These are phyloP conservation scores for Bombus picipes DNA, from an alignment of 1,140 invertebrate species.

Conservation along the genomic window DNA sequence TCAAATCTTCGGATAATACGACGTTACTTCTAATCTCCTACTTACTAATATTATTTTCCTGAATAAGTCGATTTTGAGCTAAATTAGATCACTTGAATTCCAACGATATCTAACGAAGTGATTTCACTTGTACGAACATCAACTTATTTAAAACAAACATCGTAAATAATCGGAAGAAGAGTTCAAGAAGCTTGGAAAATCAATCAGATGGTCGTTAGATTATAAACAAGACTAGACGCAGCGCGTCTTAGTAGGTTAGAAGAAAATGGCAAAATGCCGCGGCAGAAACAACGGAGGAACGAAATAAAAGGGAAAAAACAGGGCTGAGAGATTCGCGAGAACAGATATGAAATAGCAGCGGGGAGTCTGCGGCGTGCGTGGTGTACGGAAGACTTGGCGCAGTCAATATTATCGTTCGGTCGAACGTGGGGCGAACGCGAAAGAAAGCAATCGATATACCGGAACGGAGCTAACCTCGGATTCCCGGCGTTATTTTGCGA, in stretches of 20 bases:
- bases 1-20: too few species aligned
- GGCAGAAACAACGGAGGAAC: constrained; percentile 1
- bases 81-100: too few species aligned
- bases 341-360: constrained; percentile 58
- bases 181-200: background rate
- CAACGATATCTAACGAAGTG: too few species aligned
- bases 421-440: constrained; percentile 51
- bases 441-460: constrained; percentile 56
- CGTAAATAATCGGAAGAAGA: background rate
- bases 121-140: too few species aligned
- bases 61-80: too few species aligned
- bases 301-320: background rate
- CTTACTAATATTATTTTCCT: too few species aligned
- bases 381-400: constrained; percentile 53
- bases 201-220: background rate
- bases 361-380: constrained; percentile 14
- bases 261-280: background rate
- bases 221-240: background rate
- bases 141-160: too few species aligned
- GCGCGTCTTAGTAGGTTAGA: background rate
- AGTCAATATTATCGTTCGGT: constrained; percentile 66
- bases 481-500: constrained; percentile 26
- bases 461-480: background rate
- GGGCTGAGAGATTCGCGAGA: constrained; percentile 58
- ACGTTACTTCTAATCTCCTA: too few species aligned